phyloP scores from a whole-genome alignment of 2,113 vertebrate species.

The Crotalus helleri region DNA sequence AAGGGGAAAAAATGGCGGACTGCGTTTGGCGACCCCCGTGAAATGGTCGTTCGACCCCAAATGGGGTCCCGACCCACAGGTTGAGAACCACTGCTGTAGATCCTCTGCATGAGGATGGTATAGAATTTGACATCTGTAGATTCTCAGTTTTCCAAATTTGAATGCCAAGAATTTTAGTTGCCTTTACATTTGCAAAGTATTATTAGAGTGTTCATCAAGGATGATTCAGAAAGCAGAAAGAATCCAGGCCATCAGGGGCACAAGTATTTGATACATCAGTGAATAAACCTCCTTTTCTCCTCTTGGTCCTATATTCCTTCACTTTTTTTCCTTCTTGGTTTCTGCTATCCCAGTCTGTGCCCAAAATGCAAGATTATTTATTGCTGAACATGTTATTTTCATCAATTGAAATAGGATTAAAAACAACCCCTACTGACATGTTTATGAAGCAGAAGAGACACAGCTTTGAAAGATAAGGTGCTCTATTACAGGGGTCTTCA shows the following conservation, averaged over 20 bases:
- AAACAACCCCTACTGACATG: background rate
- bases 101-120: background rate
- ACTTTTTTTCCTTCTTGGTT: background rate
- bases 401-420: background rate
- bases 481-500: background rate
- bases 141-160: background rate
- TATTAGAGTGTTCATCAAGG: background rate
- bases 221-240: background rate
- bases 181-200: background rate
- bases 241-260: background rate
- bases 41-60: too few relatives aligned
- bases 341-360: background rate
- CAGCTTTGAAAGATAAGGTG: background rate
- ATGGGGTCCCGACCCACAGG: too few relatives aligned
- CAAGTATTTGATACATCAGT: background rate
- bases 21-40: too few relatives aligned
- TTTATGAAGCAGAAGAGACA: background rate
- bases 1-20: too few relatives aligned
- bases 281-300: background rate
- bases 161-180: background rate
- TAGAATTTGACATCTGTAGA: background rate
- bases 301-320: background rate
- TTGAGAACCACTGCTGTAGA: too few relatives aligned
- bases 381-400: background rate
- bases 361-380: background rate